Evolutionary conservation across 2,797 vertebrate genomes (phyloP), one percentile per base, ranked within the genome.

Genomic region (Scolopax rusticola): DNA sequence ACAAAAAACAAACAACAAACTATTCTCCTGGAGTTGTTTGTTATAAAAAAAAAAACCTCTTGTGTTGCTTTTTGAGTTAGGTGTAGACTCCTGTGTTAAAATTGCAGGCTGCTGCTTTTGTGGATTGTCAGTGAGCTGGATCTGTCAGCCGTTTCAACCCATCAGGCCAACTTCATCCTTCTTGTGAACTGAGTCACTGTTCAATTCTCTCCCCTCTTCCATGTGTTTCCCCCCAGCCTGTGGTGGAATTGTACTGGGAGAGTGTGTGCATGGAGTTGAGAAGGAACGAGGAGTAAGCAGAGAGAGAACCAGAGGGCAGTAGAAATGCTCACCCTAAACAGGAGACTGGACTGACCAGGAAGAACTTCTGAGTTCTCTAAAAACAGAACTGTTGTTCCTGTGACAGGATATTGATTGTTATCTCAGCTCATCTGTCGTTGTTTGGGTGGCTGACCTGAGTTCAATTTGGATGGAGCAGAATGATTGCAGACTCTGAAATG

Each of bases 371-470:
- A 71, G 33, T 20, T 0, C 2, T n/a, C 32, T 53, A 32, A 33
- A 33, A 67, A 5, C 27, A 24, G 76, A 18, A 48, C 20, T 87
- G 43, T n/a, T 47, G 33, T n/a, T 43, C 28, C 43, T 38, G 15
- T 59, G 43, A n/a, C 23, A 69, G 6, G 40, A 41, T 1, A 2
- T 7, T 56, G 38, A 6, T 48, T 68, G 41, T 45, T 54, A 47
- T 9, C 67, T 75, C 4, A 0, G 36, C 57, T 90, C 3, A 0
- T n/a, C 53, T 84, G 6, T 59, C 0, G 0, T 10, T 2, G 4
- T 77, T 28, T 13, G 67, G 43, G 48, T 48, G 84, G 40, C 53
- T 77, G 15, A 4, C 25, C 15, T 4, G 27, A n/a, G 27, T 69
- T 53, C 48, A 14, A 9, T 63, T 69, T 47, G 74, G 43, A 8